Conservation (phyloP, 2,888 invertebrate genomes). For the Amphipyra tragopoginis region DNA sequence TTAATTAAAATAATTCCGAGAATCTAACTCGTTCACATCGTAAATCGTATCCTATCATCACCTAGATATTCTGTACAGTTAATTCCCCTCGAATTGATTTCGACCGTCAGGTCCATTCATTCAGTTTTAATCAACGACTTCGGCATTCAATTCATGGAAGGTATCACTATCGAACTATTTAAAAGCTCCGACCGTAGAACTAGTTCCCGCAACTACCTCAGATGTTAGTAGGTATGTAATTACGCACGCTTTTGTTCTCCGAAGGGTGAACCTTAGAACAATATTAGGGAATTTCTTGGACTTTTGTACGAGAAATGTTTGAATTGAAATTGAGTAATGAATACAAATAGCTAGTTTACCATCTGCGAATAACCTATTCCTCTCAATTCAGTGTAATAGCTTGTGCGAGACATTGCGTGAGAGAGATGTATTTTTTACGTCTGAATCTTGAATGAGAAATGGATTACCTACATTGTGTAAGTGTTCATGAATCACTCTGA, state of each 20-base stretch:
- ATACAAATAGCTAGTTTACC: conserved; percentile 49
- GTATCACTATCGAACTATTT: conserved; percentile 43
- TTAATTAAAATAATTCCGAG: too few species aligned
- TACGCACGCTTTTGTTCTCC: conserved; percentile 31
- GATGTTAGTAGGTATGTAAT: conserved; percentile 22
- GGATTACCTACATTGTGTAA: conserved; percentile 15
- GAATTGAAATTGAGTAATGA: conserved; percentile 53
- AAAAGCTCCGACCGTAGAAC: conserved; percentile 2
- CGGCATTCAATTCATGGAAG: conserved; percentile 27
- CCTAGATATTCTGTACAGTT: neutral
- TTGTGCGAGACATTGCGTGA: conserved; percentile 29
- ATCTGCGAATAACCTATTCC: conserved; percentile 28
- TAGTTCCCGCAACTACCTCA: conserved; percentile 5
- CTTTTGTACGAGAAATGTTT: conserved; percentile 30
- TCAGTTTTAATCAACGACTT: conserved; percentile 35
- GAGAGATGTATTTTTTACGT: conserved; percentile 18
- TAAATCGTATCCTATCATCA: neutral
- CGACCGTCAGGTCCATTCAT: conserved; percentile 28
- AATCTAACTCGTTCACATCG: neutral
- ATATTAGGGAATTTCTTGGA: conserved; percentile 34
- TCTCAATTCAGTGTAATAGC: conserved; percentile 32
- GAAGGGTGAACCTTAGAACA: conserved; percentile 15
- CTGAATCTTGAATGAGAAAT: conserved; percentile 23
- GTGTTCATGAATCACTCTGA: conserved; percentile 21
- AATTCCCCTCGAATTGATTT: conserved; percentile 16